Conservation (phyloP, 2,797 vertebrate genomes). For the Cryptoblepharus egeriae region DNA sequence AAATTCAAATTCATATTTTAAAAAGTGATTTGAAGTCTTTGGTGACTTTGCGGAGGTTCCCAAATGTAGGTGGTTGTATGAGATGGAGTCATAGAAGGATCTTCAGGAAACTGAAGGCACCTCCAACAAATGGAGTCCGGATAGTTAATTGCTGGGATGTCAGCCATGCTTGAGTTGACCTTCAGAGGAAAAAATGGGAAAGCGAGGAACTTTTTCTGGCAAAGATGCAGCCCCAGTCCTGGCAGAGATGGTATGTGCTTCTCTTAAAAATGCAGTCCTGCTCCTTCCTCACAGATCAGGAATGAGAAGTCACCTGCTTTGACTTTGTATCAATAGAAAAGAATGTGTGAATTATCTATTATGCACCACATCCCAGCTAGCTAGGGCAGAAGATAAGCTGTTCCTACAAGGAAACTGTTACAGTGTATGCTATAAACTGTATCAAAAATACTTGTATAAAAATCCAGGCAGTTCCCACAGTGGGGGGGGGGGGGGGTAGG, state of each 20-base stretch:
- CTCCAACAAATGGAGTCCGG: not conserved
- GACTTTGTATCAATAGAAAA: not conserved
- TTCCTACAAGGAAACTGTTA: conserved; percentile 5
- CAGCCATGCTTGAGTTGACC: not conserved
- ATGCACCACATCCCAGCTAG: not conserved
- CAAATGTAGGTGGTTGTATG: not conserved
- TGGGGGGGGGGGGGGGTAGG: not conserved
- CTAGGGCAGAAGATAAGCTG: not conserved
- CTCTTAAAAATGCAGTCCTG: not conserved
- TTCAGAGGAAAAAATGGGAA: not conserved
- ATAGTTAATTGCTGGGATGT: not conserved
- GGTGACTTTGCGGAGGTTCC: not conserved
- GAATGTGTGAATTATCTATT: not conserved
- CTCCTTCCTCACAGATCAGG: not conserved
- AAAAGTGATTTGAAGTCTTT: not conserved
- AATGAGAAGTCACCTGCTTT: conserved; percentile 18
- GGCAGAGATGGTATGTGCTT: not conserved
- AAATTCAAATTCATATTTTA: no score
- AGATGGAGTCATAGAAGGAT: not conserved
- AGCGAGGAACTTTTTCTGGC: not conserved
- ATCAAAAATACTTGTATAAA: conserved; percentile 3
- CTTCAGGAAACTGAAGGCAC: not conserved
- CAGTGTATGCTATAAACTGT: not conserved
- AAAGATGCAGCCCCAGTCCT: not conserved
- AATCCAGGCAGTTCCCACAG: not conserved